phyloP scores from a whole-genome alignment of 2,113 vertebrate genomes.

The Sarotherodon lohbergeri region DNA sequence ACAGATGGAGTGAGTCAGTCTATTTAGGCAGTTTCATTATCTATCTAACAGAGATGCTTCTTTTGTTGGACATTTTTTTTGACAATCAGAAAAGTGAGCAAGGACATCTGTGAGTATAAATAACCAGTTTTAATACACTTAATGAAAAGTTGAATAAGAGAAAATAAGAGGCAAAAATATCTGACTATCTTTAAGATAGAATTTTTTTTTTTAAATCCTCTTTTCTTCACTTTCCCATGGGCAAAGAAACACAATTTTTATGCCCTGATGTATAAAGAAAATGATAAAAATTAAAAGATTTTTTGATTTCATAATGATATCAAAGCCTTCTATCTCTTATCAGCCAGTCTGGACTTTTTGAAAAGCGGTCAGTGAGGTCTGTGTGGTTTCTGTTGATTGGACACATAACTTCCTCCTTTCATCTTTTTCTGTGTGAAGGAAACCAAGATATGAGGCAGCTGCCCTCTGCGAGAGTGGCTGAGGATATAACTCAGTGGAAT shows the following conservation, averaged over 20 bases:
- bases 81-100: background rate
- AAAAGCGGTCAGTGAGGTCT: background rate
- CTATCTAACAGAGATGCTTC: constrained; percentile 2
- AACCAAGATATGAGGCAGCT: constrained; percentile 27
- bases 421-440: constrained; percentile 17
- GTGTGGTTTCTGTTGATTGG: constrained; percentile 11
- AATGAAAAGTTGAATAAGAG: background rate
- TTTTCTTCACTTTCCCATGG: background rate
- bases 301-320: constrained; percentile 3
- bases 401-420: constrained; percentile 13
- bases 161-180: background rate
- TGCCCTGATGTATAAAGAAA: background rate
- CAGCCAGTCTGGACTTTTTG: background rate
- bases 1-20: constrained; percentile 40
- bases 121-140: background rate
- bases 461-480: background rate
- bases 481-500: constrained; percentile 57
- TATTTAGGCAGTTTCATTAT: constrained; percentile 16
- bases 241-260: background rate
- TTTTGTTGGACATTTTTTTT: constrained; percentile 23
- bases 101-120: background rate
- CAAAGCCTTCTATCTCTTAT: constrained; percentile 9
- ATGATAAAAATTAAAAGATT: background rate
- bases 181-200: background rate
- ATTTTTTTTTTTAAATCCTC: background rate